These are phyloP conservation scores for Rhorus exstirpatorius DNA, from an alignment of 2,888 invertebrate species.

Conservation along the genomic window DNA sequence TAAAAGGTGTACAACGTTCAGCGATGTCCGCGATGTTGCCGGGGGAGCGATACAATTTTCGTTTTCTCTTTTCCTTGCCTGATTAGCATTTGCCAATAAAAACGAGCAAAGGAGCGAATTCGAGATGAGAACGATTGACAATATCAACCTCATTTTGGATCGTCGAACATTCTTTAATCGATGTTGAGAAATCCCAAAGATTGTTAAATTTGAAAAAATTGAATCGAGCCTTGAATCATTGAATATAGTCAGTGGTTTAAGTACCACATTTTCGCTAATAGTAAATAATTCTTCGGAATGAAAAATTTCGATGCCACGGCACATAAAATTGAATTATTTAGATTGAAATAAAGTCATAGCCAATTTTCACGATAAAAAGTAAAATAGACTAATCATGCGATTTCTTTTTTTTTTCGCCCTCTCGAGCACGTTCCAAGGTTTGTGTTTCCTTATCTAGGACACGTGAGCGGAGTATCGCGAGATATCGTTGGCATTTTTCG, in stretches of 20 bases:
- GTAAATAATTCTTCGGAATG: too few relatives aligned
- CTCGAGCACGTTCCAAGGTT: background rate
- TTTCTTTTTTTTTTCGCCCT: background rate
- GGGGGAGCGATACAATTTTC: slow-evolving; percentile 34
- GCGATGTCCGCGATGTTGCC: slow-evolving; percentile 33
- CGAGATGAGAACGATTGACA: background rate
- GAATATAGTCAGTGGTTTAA: too few relatives aligned
- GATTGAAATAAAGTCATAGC: background rate
- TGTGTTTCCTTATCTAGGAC: slow-evolving; percentile 1
- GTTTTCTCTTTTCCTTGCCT: slow-evolving; percentile 5
- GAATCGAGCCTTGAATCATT: too few relatives aligned
- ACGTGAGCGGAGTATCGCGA: slow-evolving; percentile 6
- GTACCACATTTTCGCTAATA: too few relatives aligned
- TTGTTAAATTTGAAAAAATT: too few relatives aligned
- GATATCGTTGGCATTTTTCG: slow-evolving; percentile 31
- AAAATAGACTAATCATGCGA: background rate
- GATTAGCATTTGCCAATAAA: slow-evolving; percentile 18
- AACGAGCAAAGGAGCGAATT: background rate
- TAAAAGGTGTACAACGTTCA: slow-evolving; percentile 36
- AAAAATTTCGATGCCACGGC: too few relatives aligned
- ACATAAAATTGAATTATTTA: too few relatives aligned
- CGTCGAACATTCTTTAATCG: background rate
- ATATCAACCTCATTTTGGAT: background rate
- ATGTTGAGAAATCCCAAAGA: background rate
- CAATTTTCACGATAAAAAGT: background rate